Evolutionary conservation across 2,888 invertebrate genomes (phyloP).

Genomic region (Microctonus brassicae): DNA sequence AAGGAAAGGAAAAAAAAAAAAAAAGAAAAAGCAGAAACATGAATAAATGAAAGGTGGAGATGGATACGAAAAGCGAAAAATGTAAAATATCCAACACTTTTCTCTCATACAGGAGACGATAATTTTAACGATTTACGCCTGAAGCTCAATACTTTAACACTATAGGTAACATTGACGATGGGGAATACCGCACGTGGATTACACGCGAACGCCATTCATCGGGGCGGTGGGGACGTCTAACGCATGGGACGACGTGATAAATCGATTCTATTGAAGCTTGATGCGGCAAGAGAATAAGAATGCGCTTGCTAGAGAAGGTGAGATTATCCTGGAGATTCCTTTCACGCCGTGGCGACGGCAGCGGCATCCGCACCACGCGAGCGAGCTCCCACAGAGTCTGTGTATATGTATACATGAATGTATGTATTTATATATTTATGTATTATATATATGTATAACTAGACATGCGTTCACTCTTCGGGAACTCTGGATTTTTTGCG

Average conservation of each 20-base stretch:
- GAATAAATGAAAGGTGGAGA: neutral
- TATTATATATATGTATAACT: too few relatives aligned
- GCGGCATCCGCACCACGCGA: conserved; percentile 11
- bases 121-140: conserved; percentile 25
- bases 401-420: neutral
- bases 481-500: conserved; percentile 41
- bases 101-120: conserved; percentile 9
- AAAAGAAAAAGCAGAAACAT: neutral
- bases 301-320: conserved; percentile 48
- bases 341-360: conserved; percentile 47
- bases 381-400: conserved; percentile 4
- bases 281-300: conserved; percentile 62
- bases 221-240: neutral
- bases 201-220: conserved; percentile 29
- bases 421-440: neutral
- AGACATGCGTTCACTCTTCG: conserved; percentile 47
- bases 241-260: conserved; percentile 53
- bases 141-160: neutral
- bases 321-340: conserved; percentile 65
- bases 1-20: neutral
- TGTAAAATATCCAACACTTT: conserved; percentile 5
- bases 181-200: conserved; percentile 24
- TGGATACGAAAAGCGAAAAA: too few relatives aligned
- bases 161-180: neutral
- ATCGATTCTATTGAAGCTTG: conserved; percentile 61